phyloP scores from a whole-genome alignment of 2,113 vertebrate genomes.

The Nothocercus julius region DNA sequence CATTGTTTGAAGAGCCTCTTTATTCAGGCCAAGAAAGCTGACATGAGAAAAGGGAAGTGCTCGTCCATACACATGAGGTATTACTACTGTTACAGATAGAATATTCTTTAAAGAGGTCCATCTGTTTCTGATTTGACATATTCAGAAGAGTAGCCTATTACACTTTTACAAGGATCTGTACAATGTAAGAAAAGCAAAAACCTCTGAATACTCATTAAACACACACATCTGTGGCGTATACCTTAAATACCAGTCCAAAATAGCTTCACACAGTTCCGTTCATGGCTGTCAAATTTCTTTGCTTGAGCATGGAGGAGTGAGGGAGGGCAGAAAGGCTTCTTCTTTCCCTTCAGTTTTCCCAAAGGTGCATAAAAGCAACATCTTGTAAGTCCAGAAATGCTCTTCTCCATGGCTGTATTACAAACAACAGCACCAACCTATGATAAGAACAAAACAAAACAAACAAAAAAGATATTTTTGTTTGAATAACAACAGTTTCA shows the following conservation, averaged over 20 bases:
- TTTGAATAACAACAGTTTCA: neutral
- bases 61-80: neutral
- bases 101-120: constrained; percentile 33
- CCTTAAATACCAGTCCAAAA: constrained; percentile 39
- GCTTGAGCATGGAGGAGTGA: neutral
- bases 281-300: neutral
- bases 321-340: neutral
- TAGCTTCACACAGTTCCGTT: constrained; percentile 8
- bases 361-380: neutral
- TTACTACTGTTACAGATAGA: constrained; percentile 33
- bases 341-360: neutral
- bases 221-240: neutral
- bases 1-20: constrained; percentile 19
- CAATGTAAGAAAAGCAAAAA: constrained; percentile 54
- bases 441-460: too few relatives aligned
- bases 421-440: neutral
- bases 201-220: constrained; percentile 28
- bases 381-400: neutral
- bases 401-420: neutral
- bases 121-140: constrained; percentile 52
- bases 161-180: constrained; percentile 51
- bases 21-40: neutral
- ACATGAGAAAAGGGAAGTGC: neutral
- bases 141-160: constrained; percentile 57
- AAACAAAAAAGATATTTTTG: neutral